These are phyloP conservation scores for Clarias macrocephalus DNA, from an alignment of 2,113 vertebrate species.

Conservation along the genomic window DNA sequence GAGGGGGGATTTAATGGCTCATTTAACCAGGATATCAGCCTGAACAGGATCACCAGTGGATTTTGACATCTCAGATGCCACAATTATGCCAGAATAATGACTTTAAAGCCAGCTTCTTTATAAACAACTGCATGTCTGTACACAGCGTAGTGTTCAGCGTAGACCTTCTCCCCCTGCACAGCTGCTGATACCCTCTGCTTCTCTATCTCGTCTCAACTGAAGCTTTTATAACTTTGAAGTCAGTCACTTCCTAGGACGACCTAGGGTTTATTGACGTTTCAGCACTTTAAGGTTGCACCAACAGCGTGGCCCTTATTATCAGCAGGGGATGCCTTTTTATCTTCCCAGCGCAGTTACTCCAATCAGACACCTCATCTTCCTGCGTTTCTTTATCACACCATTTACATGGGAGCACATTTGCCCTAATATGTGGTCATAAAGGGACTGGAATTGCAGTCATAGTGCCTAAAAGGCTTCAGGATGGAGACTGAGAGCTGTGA, in stretches of 20 bases:
- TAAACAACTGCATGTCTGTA: not conserved
- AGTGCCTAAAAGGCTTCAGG: constrained; percentile 57
- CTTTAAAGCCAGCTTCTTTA: constrained; percentile 1
- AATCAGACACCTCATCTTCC: constrained; percentile 44
- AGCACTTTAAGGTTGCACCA: constrained; percentile 38
- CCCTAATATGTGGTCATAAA: constrained; percentile 63
- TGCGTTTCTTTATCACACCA: constrained; percentile 51
- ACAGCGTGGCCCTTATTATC: constrained; percentile 31
- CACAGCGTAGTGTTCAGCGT: not conserved
- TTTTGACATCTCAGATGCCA: not conserved
- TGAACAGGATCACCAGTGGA: not conserved
- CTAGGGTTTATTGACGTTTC: constrained; percentile 46
- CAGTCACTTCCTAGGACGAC: constrained; percentile 18
- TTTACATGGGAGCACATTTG: constrained; percentile 58
- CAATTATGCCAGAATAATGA: not conserved
- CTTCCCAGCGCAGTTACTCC: constrained; percentile 41
- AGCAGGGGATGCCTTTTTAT: constrained; percentile 60
- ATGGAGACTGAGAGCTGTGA: constrained; percentile 59
- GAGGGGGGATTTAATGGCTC: not conserved
- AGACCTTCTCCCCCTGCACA: not conserved
- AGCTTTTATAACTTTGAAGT: constrained; percentile 24
- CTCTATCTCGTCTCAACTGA: not conserved
- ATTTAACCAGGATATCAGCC: constrained; percentile 12
- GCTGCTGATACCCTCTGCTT: not conserved
- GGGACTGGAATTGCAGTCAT: constrained; percentile 53